phyloP scores from a whole-genome alignment of 2,797 vertebrate genomes.

The Protonibea diacanthus region DNA sequence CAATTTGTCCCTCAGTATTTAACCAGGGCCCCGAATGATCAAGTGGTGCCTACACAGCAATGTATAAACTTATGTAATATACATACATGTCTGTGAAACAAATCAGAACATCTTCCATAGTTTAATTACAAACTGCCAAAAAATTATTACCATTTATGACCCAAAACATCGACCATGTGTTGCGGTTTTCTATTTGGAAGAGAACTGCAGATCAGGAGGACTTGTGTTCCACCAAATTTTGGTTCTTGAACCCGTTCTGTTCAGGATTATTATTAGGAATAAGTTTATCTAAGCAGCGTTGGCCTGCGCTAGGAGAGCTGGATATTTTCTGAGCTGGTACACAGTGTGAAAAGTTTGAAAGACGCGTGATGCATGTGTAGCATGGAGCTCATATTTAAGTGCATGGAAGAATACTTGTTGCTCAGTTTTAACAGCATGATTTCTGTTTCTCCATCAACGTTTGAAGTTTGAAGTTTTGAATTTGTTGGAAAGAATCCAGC shows the following conservation, averaged over 20 bases:
- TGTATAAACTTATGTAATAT: neutral
- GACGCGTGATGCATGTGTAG: neutral
- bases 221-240: too few species aligned
- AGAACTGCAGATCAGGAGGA: too few species aligned
- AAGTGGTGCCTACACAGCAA: too few species aligned
- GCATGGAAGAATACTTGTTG: slow-evolving; percentile 1
- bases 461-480: neutral
- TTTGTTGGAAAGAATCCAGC: too few species aligned
- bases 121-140: neutral
- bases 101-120: neutral
- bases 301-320: too few species aligned
- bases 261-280: too few species aligned
- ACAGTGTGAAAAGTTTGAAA: too few species aligned
- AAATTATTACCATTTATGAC: neutral
- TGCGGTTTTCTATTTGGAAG: too few species aligned
- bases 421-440: neutral
- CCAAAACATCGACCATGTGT: neutral
- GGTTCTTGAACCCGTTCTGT: too few species aligned
- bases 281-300: too few species aligned
- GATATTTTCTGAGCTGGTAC: too few species aligned
- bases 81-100: neutral
- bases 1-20: neutral
- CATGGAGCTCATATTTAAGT: neutral
- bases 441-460: neutral
- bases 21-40: neutral